Evolutionary conservation across 1,140 invertebrate species (phyloP).

Genomic region (Caenorhabditis brenneri): DNA sequence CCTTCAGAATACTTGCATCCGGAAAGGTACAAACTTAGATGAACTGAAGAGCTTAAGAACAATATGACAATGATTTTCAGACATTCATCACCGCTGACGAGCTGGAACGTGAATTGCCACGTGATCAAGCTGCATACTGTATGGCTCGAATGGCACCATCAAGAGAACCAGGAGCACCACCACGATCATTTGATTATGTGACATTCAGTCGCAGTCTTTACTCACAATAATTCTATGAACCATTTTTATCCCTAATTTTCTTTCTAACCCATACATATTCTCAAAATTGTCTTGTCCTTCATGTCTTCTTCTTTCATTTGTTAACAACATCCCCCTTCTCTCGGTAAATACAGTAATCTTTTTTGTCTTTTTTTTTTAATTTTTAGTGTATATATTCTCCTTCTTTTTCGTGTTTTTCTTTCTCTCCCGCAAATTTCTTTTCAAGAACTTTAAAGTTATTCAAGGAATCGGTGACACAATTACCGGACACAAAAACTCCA

Average conservation of each 20-base stretch:
- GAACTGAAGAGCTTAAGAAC: background rate
- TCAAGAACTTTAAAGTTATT: slow-evolving; percentile 28
- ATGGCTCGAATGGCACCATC: slow-evolving; percentile 96
- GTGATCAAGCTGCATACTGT: slow-evolving; percentile 98
- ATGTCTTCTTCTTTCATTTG: background rate
- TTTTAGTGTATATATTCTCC: no score
- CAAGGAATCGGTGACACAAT: slow-evolving; percentile 24
- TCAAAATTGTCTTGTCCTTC: background rate
- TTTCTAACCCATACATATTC: background rate
- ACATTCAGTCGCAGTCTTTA: slow-evolving; percentile 98
- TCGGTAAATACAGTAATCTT: slow-evolving; percentile 18
- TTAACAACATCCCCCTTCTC: background rate
- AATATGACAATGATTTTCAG: slow-evolving; percentile 74
- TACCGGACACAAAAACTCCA: slow-evolving; percentile 11
- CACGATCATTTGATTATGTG: slow-evolving; percentile 95
- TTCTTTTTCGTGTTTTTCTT: background rate
- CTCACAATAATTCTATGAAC: slow-evolving; percentile 73
- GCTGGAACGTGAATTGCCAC: slow-evolving; percentile 91
- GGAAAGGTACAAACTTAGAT: slow-evolving; percentile 87
- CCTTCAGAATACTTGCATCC: slow-evolving; percentile 96
- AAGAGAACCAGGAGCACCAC: slow-evolving; percentile 82
- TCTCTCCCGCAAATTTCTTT: background rate
- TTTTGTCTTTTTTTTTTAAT: no score
- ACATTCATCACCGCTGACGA: slow-evolving; percentile 97
- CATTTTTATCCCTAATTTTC: background rate